Evolutionary conservation across 2,797 vertebrate genomes (phyloP).

Genomic region (Sitta carolinensis): DNA sequence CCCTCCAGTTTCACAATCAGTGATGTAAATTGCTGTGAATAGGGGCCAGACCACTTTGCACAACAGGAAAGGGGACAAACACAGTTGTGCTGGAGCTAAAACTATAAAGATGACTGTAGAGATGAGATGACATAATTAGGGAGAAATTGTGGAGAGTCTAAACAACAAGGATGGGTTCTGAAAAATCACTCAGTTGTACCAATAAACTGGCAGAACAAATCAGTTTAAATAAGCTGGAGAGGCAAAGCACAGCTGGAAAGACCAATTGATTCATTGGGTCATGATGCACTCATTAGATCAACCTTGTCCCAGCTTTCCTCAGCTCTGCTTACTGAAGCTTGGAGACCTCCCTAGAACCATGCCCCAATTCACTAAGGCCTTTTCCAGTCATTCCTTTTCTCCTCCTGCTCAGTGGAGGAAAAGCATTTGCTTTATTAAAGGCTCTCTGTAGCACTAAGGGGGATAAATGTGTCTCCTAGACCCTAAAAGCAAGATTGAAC

Average conservation of each 20-base stretch:
- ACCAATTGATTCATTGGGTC: constrained; percentile 54
- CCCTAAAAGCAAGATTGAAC: constrained; percentile 39
- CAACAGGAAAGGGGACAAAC: neutral
- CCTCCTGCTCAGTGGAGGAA: constrained; percentile 39
- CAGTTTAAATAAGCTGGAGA: constrained; percentile 51
- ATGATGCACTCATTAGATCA: constrained; percentile 70
- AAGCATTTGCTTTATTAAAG: constrained; percentile 42
- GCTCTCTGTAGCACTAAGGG: constrained; percentile 1
- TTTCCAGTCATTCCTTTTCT: constrained; percentile 45
- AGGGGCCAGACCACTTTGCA: neutral
- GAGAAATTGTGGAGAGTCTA: constrained; percentile 3
- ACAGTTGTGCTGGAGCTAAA: neutral
- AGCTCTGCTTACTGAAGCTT: constrained; percentile 60
- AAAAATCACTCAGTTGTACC: constrained; percentile 48
- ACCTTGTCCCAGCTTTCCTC: constrained; percentile 32
- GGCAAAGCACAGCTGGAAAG: constrained; percentile 54
- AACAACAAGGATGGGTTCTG: constrained; percentile 8
- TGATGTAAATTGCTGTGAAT: neutral
- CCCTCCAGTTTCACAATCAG: neutral
- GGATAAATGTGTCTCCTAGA: constrained; percentile 46
- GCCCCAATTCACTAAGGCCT: constrained; percentile 37
- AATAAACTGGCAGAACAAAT: constrained; percentile 63
- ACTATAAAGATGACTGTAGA: neutral
- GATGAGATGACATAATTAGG: constrained; percentile 22
- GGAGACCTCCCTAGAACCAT: constrained; percentile 48